These are phyloP conservation scores for Sebastiscus tertius DNA, from an alignment of 2,797 vertebrate species.

Conservation along the genomic window DNA sequence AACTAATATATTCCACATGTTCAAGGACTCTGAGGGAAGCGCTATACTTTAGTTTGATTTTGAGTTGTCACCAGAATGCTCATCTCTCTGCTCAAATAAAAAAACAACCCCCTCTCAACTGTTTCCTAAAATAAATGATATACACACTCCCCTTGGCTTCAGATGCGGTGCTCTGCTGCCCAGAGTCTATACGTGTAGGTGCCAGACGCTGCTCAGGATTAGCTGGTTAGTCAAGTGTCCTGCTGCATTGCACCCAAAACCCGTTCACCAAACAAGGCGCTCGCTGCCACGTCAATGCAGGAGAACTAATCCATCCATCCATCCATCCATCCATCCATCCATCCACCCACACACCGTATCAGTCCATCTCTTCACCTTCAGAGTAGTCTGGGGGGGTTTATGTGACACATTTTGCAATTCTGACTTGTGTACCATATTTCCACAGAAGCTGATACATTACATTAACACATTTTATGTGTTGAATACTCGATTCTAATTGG, in stretches of 20 bases:
- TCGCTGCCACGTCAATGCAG: neutral
- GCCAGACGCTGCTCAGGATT: slow-evolving; percentile 13
- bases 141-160: slow-evolving; percentile 27
- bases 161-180: slow-evolving; percentile 27
- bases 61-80: slow-evolving; percentile 7
- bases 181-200: slow-evolving; percentile 45
- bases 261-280: neutral
- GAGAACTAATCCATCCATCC: neutral
- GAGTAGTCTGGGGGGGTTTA: neutral
- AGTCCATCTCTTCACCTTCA: neutral
- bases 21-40: neutral
- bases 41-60: slow-evolving; percentile 28
- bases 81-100: slow-evolving; percentile 19
- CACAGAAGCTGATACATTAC: neutral
- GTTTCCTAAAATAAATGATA: slow-evolving; percentile 39
- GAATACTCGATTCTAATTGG: too few relatives aligned
- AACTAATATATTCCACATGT: slow-evolving; percentile 8
- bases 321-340: too few relatives aligned
- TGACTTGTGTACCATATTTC: neutral
- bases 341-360: neutral
- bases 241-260: neutral
- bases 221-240: neutral
- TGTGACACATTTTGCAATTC: neutral
- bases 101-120: slow-evolving; percentile 6
- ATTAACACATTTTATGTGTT: neutral